phyloP scores from a whole-genome alignment of 53 echinoderm and acorn worm genomes.

The Mesocentrotus franciscanus region DNA sequence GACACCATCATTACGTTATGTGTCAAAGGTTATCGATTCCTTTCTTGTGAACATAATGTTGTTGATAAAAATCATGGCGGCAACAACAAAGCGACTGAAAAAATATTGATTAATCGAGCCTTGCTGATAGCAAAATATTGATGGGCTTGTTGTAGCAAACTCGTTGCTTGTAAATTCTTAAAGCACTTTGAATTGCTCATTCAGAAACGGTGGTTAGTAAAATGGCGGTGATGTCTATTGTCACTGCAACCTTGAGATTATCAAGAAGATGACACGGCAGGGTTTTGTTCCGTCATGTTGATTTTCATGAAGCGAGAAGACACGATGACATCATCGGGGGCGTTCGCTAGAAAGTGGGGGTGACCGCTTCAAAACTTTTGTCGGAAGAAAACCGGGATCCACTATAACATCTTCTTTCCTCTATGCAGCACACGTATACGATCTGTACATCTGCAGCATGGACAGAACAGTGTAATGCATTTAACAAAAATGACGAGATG shows the following conservation, averaged over 20 bases:
- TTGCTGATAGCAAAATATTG: slow-evolving; percentile 36
- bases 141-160: neutral
- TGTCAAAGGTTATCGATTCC: slow-evolving; percentile 16
- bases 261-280: neutral
- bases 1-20: neutral
- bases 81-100: neutral
- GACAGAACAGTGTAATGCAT: too few species aligned
- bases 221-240: neutral
- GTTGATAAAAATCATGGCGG: neutral
- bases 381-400: too few species aligned
- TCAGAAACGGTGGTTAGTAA: neutral
- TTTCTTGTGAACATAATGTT: neutral
- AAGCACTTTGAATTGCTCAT: neutral
- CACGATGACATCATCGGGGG: neutral
- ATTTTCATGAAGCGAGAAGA: neutral
- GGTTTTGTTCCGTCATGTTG: neutral
- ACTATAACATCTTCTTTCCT: too few species aligned
- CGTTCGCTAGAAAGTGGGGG: too few species aligned
- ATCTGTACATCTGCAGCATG: too few species aligned
- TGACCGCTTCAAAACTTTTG: too few species aligned
- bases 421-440: too few species aligned
- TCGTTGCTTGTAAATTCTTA: neutral
- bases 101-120: slow-evolving; percentile 16
- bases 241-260: neutral
- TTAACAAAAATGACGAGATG: too few species aligned